Conservation (phyloP, 2,797 vertebrate species). For the Spondyliosoma cantharus region DNA sequence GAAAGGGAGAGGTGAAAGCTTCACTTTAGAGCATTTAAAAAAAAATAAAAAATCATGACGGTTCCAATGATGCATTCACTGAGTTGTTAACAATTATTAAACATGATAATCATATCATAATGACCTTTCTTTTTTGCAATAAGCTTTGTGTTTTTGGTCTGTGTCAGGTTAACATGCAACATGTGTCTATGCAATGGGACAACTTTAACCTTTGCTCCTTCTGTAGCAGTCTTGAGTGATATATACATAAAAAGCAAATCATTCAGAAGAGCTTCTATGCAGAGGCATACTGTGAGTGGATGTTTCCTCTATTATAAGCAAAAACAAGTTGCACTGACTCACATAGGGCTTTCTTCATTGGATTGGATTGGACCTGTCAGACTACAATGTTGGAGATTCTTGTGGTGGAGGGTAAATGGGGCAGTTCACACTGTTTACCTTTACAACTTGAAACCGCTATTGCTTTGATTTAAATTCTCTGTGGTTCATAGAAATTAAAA, state of each 20-base stretch:
- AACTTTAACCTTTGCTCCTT: background rate
- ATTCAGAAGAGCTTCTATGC: background rate
- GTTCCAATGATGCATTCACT: no score
- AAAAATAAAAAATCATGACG: no score
- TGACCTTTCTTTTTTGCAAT: background rate
- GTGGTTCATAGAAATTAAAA: background rate
- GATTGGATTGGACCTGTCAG: constrained; percentile 1
- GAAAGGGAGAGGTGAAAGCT: no score
- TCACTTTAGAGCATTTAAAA: no score
- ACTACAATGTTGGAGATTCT: background rate
- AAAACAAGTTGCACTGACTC: background rate
- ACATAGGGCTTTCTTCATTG: background rate
- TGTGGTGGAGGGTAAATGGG: background rate
- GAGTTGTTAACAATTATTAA: background rate
- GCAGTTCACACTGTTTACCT: background rate
- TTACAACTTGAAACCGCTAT: background rate
- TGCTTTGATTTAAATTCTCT: background rate
- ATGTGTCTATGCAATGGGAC: background rate
- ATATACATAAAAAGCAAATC: background rate
- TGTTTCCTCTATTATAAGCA: background rate
- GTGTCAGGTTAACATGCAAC: no score
- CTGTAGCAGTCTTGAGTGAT: background rate
- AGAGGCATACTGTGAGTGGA: background rate
- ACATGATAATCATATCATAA: no score
- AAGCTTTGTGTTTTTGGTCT: background rate